phyloP scores from a whole-genome alignment of 2,888 invertebrate genomes.

The Entomobrya proxima region DNA sequence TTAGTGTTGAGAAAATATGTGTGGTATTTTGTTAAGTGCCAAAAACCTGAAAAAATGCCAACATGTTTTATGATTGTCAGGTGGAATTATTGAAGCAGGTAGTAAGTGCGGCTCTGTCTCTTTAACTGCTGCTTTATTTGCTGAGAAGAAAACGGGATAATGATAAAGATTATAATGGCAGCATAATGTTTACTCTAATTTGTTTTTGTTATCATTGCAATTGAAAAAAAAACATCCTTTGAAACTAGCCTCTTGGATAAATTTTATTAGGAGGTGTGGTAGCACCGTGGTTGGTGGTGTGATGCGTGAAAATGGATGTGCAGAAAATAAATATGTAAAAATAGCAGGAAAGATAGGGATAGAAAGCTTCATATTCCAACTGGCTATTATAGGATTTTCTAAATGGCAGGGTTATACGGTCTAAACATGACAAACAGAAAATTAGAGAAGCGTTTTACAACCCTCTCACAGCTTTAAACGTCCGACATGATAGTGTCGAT shows the following conservation, averaged over 20 bases:
- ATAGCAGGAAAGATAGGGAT: background rate
- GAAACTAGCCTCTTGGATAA: slow-evolving; percentile 11
- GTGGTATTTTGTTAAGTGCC: background rate
- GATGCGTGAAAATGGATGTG: slow-evolving; percentile 29
- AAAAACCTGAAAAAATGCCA: background rate
- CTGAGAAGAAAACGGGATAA: background rate
- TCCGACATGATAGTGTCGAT: too few relatives aligned
- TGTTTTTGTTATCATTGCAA: slow-evolving; percentile 34
- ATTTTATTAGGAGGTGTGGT: slow-evolving; percentile 39
- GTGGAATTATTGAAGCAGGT: background rate
- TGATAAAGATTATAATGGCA: background rate
- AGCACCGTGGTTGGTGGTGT: slow-evolving; percentile 1
- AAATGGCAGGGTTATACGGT: too few relatives aligned
- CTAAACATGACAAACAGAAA: background rate
- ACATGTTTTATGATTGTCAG: background rate
- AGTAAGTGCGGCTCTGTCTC: too few relatives aligned
- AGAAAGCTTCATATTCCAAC: slow-evolving; percentile 18
- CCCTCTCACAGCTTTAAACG: too few relatives aligned
- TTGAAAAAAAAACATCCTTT: slow-evolving; percentile 31
- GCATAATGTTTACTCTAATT: slow-evolving; percentile 39
- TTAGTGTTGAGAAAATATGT: too few relatives aligned
- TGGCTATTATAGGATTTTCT: background rate
- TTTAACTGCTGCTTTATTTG: too few relatives aligned
- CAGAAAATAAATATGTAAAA: background rate
- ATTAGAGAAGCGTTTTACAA: background rate